Conservation (phyloP, 1,140 invertebrate genomes). For the Harpegnathos saltator region DNA sequence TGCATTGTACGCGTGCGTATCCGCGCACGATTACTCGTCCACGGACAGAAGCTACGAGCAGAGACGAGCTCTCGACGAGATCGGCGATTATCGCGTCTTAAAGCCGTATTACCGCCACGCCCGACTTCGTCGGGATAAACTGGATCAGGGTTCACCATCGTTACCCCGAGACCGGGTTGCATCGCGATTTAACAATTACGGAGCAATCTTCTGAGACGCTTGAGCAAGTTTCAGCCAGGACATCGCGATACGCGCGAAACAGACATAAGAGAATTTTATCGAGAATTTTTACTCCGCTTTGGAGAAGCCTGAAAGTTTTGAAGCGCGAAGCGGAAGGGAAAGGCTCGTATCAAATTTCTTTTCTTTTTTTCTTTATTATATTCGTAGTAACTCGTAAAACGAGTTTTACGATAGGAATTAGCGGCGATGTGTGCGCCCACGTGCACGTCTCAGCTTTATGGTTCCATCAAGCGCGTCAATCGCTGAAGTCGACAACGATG, state of each 20-base stretch:
- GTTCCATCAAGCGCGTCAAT: conserved; percentile 1
- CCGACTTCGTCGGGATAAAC: background rate
- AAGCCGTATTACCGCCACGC: background rate
- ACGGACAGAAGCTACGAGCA: conserved; percentile 21
- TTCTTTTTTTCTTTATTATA: too few species aligned
- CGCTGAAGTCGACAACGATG: background rate
- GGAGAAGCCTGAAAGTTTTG: too few species aligned
- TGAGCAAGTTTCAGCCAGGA: too few species aligned
- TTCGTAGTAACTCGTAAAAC: too few species aligned
- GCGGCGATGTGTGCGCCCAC: background rate
- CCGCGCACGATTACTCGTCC: conserved; percentile 44
- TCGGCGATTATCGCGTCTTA: conserved; percentile 4
- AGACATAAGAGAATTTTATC: too few species aligned
- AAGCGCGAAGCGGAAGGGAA: too few species aligned
- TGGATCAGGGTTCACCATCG: background rate
- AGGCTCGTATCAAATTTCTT: too few species aligned
- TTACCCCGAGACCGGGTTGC: background rate
- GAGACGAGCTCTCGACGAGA: background rate
- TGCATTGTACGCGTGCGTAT: conserved; percentile 35
- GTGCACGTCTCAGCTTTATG: background rate
- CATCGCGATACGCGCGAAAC: too few species aligned
- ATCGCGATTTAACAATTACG: background rate
- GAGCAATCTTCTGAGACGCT: background rate
- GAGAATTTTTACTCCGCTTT: too few species aligned
- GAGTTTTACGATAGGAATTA: too few species aligned